Percentiles rank a stretch among this genome's conserved stretches.
Conservation (phyloP, 2,888 invertebrate species). For the Cosmorhoe ocellata region DNA sequence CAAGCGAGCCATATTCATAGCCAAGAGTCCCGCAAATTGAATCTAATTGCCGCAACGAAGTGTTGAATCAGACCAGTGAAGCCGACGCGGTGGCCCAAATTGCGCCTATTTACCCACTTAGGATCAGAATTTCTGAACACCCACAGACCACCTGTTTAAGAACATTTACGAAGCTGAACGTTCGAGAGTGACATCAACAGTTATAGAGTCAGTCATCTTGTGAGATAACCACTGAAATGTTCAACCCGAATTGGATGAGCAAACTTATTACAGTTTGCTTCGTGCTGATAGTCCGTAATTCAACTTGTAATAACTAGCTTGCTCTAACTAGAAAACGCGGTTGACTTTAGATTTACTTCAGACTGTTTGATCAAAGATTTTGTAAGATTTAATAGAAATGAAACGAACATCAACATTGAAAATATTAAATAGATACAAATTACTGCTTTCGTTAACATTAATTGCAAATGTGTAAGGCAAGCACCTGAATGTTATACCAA, state of each 20-base stretch:
- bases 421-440: too few species aligned
- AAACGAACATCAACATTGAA: too few species aligned
- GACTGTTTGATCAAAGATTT: too few species aligned
- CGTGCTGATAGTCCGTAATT: slow-evolving; percentile 19
- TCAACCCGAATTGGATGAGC: slow-evolving; percentile 33
- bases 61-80: slow-evolving; percentile 75
- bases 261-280: slow-evolving; percentile 24
- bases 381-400: too few species aligned
- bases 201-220: slow-evolving; percentile 40
- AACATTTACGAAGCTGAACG: slow-evolving; percentile 61
- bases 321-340: slow-evolving; percentile 23
- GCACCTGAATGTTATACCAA: slow-evolving; percentile 7
- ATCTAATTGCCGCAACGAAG: slow-evolving; percentile 80
- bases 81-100: slow-evolving; percentile 66
- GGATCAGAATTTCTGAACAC: slow-evolving; percentile 63
- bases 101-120: slow-evolving; percentile 76
- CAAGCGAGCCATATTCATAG: slow-evolving; percentile 63
- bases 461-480: too few species aligned
- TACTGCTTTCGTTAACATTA: too few species aligned
- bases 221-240: slow-evolving; percentile 32
- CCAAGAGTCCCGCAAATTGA: slow-evolving; percentile 70
- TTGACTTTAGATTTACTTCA: background rate
- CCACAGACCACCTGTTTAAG: slow-evolving; percentile 73
- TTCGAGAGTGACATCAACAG: slow-evolving; percentile 59
- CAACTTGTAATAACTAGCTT: slow-evolving; percentile 20